phyloP scores from a whole-genome alignment of 2,888 invertebrate genomes.

The Tillus elongatus region DNA sequence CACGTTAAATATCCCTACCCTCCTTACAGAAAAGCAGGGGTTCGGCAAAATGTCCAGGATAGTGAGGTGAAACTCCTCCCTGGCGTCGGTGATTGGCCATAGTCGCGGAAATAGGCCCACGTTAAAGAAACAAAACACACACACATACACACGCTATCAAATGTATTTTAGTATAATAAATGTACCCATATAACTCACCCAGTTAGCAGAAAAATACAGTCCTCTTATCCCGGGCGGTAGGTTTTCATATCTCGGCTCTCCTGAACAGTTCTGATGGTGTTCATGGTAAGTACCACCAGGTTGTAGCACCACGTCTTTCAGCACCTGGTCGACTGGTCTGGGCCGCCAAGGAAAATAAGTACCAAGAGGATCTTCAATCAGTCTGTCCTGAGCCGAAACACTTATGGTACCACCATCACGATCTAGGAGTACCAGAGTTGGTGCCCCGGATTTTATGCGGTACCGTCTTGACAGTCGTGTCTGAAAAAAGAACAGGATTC shows the following conservation, averaged over 20 bases:
- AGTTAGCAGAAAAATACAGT: slow-evolving; percentile 81
- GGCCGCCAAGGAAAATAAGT: slow-evolving; percentile 70
- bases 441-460: slow-evolving; percentile 67
- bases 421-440: slow-evolving; percentile 63
- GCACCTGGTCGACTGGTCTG: slow-evolving; percentile 53
- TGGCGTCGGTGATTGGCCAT: no score
- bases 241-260: slow-evolving; percentile 44
- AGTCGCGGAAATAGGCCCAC: no score
- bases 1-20: no score
- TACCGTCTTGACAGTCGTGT: slow-evolving; percentile 66
- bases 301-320: slow-evolving; percentile 43
- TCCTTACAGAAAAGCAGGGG: no score
- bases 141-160: no score
- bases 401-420: slow-evolving; percentile 57
- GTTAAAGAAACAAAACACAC: no score
- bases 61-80: no score
- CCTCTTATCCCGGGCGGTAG: slow-evolving; percentile 59
- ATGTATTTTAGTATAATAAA: no score
- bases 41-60: no score
- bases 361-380: slow-evolving; percentile 61
- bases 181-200: no score
- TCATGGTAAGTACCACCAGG: slow-evolving; percentile 33
- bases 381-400: slow-evolving; percentile 49
- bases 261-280: slow-evolving; percentile 29
- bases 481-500: slow-evolving; percentile 45